These are phyloP conservation scores for Cheilosia variabilis DNA, from an alignment of 2,888 invertebrate genomes.

Conservation along the genomic window DNA sequence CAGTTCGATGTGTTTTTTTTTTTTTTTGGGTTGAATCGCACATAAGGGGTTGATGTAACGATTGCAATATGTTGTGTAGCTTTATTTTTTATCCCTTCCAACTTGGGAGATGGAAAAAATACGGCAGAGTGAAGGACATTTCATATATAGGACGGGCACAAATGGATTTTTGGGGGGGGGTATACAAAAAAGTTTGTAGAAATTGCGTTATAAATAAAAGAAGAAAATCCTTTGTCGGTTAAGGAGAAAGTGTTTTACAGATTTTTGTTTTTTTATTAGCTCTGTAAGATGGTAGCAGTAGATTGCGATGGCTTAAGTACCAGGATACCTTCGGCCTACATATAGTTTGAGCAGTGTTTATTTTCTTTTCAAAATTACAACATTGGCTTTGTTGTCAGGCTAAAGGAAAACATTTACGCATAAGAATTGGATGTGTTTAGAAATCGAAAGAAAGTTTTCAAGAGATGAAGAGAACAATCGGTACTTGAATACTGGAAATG, in stretches of 20 bases:
- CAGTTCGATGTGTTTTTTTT: constrained; percentile 43
- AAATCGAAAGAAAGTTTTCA: too few species aligned
- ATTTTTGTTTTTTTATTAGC: too few species aligned
- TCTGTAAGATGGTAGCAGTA: constrained; percentile 5
- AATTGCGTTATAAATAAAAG: constrained; percentile 71
- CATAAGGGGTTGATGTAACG: constrained; percentile 71
- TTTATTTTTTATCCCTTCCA: constrained; percentile 49
- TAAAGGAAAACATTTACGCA: too few species aligned
- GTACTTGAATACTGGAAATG: too few species aligned
- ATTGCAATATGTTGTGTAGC: constrained; percentile 70
- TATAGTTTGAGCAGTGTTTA: neutral
- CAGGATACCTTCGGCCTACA: neutral
- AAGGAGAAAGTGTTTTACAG: constrained; percentile 17
- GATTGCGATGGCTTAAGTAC: neutral
- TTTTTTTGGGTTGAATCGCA: constrained; percentile 52
- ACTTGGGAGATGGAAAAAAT: constrained; percentile 39
- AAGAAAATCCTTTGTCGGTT: constrained; percentile 57
- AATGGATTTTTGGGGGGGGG: constrained; percentile 48
- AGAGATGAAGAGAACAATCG: too few species aligned
- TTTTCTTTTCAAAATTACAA: neutral
- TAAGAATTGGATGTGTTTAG: too few species aligned
- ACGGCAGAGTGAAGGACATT: constrained; percentile 1
- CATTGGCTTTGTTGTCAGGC: neutral
- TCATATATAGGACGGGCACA: constrained; percentile 24
- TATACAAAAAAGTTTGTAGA: constrained; percentile 54